phyloP scores from a whole-genome alignment of 2,888 invertebrate genomes.

The Amiota communis region DNA sequence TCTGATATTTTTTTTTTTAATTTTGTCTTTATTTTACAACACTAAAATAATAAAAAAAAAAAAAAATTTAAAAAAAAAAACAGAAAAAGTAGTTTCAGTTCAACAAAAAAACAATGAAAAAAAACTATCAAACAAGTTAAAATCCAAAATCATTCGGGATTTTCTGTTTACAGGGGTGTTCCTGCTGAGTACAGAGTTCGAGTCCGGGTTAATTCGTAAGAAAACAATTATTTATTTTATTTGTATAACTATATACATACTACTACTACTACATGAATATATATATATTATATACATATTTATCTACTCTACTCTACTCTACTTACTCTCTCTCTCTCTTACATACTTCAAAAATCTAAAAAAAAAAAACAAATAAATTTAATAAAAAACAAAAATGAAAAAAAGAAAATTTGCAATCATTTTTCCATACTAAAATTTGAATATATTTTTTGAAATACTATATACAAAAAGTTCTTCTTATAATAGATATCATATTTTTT shows the following conservation, averaged over 20 bases:
- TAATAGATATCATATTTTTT: too few relatives aligned
- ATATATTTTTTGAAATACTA: too few relatives aligned
- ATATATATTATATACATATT: slow-evolving; percentile 32
- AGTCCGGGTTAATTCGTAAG: slow-evolving; percentile 91
- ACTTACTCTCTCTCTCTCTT: not conserved
- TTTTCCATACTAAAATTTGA: too few relatives aligned
- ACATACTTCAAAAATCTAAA: not conserved
- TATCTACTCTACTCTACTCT: slow-evolving; percentile 8
- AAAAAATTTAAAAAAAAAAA: not conserved
- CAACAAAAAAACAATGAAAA: slow-evolving; percentile 38
- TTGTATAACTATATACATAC: slow-evolving; percentile 39
- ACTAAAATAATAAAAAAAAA: too few relatives aligned
- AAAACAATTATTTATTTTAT: slow-evolving; percentile 68
- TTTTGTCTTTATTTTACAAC: too few relatives aligned
- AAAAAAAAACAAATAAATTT: not conserved
- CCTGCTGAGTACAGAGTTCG: slow-evolving; percentile 88
- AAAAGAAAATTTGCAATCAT: slow-evolving; percentile 22
- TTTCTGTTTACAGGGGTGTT: slow-evolving; percentile 77
- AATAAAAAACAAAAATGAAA: slow-evolving; percentile 20
- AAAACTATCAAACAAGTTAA: slow-evolving; percentile 57
- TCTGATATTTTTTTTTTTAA: too few relatives aligned
- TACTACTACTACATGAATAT: too few relatives aligned
- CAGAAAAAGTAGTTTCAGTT: slow-evolving; percentile 7
- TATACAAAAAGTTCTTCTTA: too few relatives aligned
- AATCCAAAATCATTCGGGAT: slow-evolving; percentile 67